Base-by-base conservation (phyloP, 2,888 invertebrate species). In the Stenichneumon culpator region DNA sequence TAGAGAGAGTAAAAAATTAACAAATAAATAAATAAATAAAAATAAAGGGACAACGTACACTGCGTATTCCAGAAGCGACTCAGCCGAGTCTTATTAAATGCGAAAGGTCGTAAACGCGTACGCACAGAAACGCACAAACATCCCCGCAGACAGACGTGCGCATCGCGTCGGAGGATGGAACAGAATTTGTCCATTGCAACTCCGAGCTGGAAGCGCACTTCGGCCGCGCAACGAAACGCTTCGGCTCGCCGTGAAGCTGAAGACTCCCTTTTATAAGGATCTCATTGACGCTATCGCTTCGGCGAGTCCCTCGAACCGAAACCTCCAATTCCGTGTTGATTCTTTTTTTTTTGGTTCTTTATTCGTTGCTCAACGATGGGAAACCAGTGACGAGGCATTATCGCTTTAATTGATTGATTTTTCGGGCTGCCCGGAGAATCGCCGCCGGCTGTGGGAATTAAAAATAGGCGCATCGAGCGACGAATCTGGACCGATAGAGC, bases 371-470 rank as follows among this genome's bases (percentile, higher is more conserved):
- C 52, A 85, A 87, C 82, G 74, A 86, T 84, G 86, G 86, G 85
- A 87, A 82, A 88, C 86, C 86, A 88, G 90, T 89, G 90, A 92
- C 91, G 88, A 80, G 87, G 91, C 90, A 87, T 91, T 91, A 90
- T 90, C 91, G 90, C 88, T 91, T 92, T 91, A 92, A 92, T 92
- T 92, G 92, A 92, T 92, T 92, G 92, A 92, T 91, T 91, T 92
- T 92, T 88, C 87, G 89, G 88, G 86, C 86, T 88, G 32, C 89
- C 89, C 86, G 73, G 79, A 77, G 82, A 79, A 79, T 73, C 63
- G 75, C 79, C 79, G 82, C 70, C 54, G 36, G 54, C 72, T 63
- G 65, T 68, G 81, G 69, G 65, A 81, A 81, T 80, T 44, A 44
- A 44, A 63, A 82, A 84, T 83, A 32, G 82, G 82, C 78, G 75